Percentiles rank a stretch among this genome's conserved stretches.
phyloP scores from a whole-genome alignment of 2,888 invertebrate genomes.

The Sinelater perroti region DNA sequence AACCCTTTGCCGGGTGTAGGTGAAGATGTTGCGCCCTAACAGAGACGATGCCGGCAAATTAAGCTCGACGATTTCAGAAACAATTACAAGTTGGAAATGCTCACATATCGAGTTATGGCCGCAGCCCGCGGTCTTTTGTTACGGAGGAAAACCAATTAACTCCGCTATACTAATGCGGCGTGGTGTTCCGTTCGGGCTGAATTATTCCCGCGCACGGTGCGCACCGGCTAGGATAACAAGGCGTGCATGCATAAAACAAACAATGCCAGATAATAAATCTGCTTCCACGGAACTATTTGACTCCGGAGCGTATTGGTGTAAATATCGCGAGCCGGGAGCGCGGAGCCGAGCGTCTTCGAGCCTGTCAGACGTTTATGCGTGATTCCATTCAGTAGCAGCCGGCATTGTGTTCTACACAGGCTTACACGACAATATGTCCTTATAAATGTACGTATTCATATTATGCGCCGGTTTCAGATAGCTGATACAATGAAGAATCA shows the following conservation, averaged over 20 bases:
- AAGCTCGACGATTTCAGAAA: too few relatives aligned
- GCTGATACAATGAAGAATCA: conserved; percentile 25
- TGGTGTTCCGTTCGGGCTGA: not conserved
- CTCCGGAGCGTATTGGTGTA: conserved; percentile 10
- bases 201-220: not conserved
- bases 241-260: conserved; percentile 18
- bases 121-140: too few relatives aligned
- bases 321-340: conserved; percentile 6
- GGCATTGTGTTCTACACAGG: conserved; percentile 32
- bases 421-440: conserved; percentile 37
- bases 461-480: conserved; percentile 26
- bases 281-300: not conserved
- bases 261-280: conserved; percentile 13
- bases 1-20: too few relatives aligned
- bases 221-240: conserved; percentile 4
- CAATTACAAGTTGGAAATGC: too few relatives aligned
- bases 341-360: conserved; percentile 16
- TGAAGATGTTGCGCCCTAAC: too few relatives aligned
- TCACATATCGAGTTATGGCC: too few relatives aligned
- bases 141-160: too few relatives aligned
- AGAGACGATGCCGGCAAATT: too few relatives aligned
- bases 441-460: conserved; percentile 30
- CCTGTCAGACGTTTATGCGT: conserved; percentile 29
- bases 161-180: too few relatives aligned
- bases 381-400: conserved; percentile 38